Conservation (phyloP, 2,797 vertebrate genomes). For the Coccyzus lansbergi region DNA sequence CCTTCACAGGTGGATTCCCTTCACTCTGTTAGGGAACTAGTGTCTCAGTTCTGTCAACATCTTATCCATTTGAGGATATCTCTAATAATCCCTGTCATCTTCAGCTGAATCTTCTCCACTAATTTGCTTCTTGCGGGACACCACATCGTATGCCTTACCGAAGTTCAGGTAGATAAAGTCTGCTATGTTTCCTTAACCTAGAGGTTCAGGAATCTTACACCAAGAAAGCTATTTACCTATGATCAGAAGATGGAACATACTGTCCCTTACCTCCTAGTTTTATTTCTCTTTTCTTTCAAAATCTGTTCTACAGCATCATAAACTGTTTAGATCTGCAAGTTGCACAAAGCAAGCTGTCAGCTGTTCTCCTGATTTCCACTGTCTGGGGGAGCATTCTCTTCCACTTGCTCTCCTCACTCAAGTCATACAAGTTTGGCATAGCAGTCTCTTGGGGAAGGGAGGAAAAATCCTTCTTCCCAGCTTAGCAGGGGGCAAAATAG, state of each 20-base stretch:
- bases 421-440: slow-evolving; percentile 23
- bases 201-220: background rate
- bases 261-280: background rate
- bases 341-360: slow-evolving; percentile 25
- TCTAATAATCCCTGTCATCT: slow-evolving; percentile 7
- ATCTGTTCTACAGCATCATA: background rate
- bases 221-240: background rate
- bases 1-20: background rate
- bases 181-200: background rate
- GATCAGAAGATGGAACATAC: background rate
- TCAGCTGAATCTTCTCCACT: background rate
- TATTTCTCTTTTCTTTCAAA: slow-evolving; percentile 35
- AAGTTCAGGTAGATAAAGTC: background rate
- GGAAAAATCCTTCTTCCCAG: background rate
- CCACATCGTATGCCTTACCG: background rate
- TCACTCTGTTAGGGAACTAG: background rate
- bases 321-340: background rate
- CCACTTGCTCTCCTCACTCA: slow-evolving; percentile 38
- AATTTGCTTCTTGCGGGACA: background rate
- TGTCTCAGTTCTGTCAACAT: slow-evolving; percentile 6
- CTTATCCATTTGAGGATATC: background rate
- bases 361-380: slow-evolving; percentile 28
- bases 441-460: background rate
- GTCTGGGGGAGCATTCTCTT: background rate
- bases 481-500: background rate